Conservation (phyloP, 2,113 vertebrate genomes). For the Calyptommatus sinebrachiatus region DNA sequence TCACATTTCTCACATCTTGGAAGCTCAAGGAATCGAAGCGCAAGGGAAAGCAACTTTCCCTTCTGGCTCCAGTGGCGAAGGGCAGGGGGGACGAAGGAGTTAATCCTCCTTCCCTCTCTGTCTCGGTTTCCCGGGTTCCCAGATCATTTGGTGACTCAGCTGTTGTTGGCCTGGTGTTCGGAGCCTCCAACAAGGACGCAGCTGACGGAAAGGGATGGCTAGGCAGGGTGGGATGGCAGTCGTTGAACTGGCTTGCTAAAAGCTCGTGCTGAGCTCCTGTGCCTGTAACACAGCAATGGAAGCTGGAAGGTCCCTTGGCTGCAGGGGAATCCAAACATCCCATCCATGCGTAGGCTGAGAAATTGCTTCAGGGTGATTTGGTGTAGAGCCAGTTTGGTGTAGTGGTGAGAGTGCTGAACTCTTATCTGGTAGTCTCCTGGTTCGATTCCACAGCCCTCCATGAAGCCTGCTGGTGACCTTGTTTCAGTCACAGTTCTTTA, state of each 20-base stretch:
- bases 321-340: too few relatives aligned
- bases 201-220: not conserved
- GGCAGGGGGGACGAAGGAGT: not conserved
- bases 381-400: too few relatives aligned
- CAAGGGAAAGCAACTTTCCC: not conserved
- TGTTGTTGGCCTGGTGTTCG: not conserved
- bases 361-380: not conserved
- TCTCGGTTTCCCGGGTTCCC: not conserved
- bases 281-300: too few relatives aligned
- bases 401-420: too few relatives aligned
- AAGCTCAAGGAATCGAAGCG: not conserved
- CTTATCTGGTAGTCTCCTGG: too few relatives aligned
- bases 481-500: too few relatives aligned
- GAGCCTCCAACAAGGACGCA: not conserved
- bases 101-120: not conserved
- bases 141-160: not conserved
- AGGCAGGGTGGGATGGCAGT: not conserved
- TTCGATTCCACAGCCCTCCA: too few relatives aligned
- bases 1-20: too few relatives aligned
- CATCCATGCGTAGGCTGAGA: not conserved
- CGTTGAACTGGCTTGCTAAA: too few relatives aligned
- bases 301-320: not conserved
- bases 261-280: not conserved
- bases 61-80: not conserved
- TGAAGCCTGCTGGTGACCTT: too few relatives aligned